These are phyloP conservation scores for Arothron firmamentum DNA, from an alignment of 2,113 vertebrate genomes.

Conservation along the genomic window DNA sequence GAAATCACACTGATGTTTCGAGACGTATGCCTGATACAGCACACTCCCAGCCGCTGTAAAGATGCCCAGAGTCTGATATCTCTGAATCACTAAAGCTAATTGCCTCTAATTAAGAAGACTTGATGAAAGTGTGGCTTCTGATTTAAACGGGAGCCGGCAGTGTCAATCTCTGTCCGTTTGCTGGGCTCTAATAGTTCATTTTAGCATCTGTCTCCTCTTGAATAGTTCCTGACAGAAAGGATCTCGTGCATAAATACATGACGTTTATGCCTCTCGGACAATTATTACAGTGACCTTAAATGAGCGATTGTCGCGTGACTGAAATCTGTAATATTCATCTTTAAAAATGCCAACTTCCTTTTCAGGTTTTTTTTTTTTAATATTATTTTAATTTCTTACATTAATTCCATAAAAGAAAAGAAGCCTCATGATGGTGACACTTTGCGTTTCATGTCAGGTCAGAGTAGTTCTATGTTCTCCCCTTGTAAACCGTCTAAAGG, in stretches of 20 bases:
- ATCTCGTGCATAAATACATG: conserved; percentile 46
- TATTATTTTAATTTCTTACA: not conserved
- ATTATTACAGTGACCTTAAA: conserved; percentile 11
- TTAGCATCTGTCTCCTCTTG: conserved; percentile 46
- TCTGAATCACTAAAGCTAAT: conserved; percentile 73
- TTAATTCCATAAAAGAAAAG: not conserved
- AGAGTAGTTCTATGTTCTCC: not conserved
- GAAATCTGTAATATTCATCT: too few species aligned
- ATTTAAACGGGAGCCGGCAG: conserved; percentile 62
- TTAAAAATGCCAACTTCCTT: too few species aligned
- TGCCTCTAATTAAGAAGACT: conserved; percentile 71
- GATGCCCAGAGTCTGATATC: conserved; percentile 57
- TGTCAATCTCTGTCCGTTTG: conserved; percentile 44
- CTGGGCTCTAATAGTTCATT: conserved; percentile 57
- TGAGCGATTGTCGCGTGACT: too few species aligned
- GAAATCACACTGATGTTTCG: conserved; percentile 6
- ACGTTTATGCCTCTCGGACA: conserved; percentile 10
- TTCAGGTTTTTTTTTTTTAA: too few species aligned
- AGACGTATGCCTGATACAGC: conserved; percentile 16
- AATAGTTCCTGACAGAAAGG: conserved; percentile 42
- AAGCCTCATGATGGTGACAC: not conserved
- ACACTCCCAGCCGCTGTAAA: conserved; percentile 19
- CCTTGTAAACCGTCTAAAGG: not conserved
- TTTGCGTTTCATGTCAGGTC: too few species aligned
- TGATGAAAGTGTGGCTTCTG: conserved; percentile 71